Percentiles rank a stretch among this genome's conserved stretches.
These are phyloP conservation scores for Apeltes quadracus DNA, from an alignment of 2,113 vertebrate genomes.

Conservation along the genomic window DNA sequence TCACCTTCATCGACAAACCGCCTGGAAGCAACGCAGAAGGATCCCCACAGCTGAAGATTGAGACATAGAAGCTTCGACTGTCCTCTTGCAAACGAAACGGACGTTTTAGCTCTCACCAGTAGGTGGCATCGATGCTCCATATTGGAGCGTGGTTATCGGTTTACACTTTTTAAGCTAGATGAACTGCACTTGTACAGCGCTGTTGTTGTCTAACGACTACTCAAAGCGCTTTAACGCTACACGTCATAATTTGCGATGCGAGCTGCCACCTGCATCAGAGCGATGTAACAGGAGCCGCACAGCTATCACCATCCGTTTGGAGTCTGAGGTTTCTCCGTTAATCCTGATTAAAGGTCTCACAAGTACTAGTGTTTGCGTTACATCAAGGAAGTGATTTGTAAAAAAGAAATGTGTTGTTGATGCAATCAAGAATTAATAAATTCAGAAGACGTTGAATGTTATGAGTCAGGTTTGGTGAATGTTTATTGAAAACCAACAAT, in stretches of 20 bases:
- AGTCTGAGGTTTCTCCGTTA: too few species aligned
- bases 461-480: slow-evolving; percentile 58
- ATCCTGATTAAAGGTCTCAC: too few species aligned
- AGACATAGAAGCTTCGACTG: slow-evolving; percentile 9
- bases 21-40: background rate
- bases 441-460: background rate
- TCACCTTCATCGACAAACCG: slow-evolving; percentile 75
- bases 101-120: slow-evolving; percentile 25
- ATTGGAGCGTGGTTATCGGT: slow-evolving; percentile 52
- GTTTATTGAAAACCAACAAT: slow-evolving; percentile 81
- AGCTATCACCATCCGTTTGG: too few species aligned
- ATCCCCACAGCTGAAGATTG: slow-evolving; percentile 36
- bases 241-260: background rate
- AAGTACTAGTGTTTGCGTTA: background rate
- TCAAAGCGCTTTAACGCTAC: background rate
- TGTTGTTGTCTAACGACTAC: background rate
- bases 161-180: background rate
- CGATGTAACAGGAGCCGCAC: too few species aligned
- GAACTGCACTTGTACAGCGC: background rate
- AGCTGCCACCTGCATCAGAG: too few species aligned
- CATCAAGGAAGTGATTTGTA: background rate
- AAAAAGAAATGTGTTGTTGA: too few species aligned
- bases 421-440: slow-evolving; percentile 12
- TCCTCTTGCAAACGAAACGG: background rate
- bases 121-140: slow-evolving; percentile 55